Conservation (phyloP, 2,113 vertebrate genomes). For the Lagopus muta region DNA sequence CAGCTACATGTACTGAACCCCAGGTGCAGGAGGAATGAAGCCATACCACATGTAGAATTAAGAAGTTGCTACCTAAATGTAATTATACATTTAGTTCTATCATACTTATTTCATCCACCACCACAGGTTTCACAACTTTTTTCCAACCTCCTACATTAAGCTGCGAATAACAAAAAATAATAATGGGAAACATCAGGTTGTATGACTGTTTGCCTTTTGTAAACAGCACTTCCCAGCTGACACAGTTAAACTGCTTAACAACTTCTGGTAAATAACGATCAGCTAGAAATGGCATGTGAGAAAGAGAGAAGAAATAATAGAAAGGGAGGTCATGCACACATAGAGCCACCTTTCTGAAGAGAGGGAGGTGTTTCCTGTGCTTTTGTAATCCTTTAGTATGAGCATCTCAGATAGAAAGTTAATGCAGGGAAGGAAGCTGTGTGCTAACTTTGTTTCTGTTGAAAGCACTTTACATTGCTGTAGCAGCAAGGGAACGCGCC, state of each 20-base stretch:
- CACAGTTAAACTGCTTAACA: neutral
- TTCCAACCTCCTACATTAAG: neutral
- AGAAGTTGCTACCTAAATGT: neutral
- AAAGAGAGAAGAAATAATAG: slow-evolving; percentile 14
- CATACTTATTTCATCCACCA: neutral
- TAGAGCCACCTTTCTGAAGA: neutral
- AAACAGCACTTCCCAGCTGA: neutral
- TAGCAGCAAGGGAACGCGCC: neutral
- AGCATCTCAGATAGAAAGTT: neutral
- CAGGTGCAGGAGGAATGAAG: neutral
- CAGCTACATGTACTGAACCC: neutral
- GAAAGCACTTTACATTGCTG: neutral
- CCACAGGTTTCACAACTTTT: neutral
- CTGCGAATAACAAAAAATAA: neutral
- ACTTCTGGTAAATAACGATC: neutral
- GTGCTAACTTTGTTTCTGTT: neutral
- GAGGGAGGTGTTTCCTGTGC: neutral
- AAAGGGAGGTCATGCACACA: slow-evolving; percentile 16
- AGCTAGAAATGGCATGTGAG: neutral
- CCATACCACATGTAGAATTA: neutral
- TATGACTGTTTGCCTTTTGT: neutral
- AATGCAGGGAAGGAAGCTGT: neutral
- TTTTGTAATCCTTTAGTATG: neutral
- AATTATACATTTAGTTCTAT: neutral
- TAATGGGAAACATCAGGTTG: neutral